Base-by-base conservation (phyloP, 2,888 invertebrate species). In the Ephialtes manifestator region DNA sequence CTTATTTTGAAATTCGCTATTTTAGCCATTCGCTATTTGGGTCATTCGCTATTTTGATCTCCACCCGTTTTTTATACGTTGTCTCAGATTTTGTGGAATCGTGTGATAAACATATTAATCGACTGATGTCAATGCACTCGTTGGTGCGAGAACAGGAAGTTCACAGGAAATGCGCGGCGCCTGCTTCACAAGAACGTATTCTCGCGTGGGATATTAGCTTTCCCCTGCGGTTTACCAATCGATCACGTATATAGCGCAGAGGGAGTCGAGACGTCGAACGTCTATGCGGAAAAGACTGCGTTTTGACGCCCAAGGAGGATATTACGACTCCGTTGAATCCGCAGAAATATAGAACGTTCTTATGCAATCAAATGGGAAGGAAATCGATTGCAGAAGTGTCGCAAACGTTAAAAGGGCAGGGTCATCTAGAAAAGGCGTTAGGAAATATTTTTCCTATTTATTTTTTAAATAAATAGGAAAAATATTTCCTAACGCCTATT, bases 151-250 rank as follows among this genome's bases (percentile, higher is more conserved):
- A 86, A 81, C 83, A 81, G 87, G 85, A 87, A 85, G 76, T 46
- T 85, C 76, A 60, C 75, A 71, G 78, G 83, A 86, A 86, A 86
- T 86, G 39, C 78, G 67, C 79, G 31, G 46, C 31, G 58, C n/a
- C 53, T 53, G 58, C 76, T 63, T 51, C 58, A 31, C 68, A 58
- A 43, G 63, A 60, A 65, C 28, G 68, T 20, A 83, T 83, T 70
- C 80, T 82, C 63, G 81, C 86, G 84, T 85, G 87, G 78, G 84
- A 85, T 79, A 86, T 85, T 84, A 72, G 77, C 86, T 87, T 85
- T 85, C 86, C 81, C 81, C 79, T 76, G 81, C 81, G 65, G 80
- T 75, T 83, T 76, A 72, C 71, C 76, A 81, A 85, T 85, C 81
- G 86, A 87, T 87, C 83, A 77, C 82, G 68, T 48, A 11, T 67